These are phyloP conservation scores for Physella acuta DNA, from an alignment of 1,140 invertebrate species.

Conservation along the genomic window DNA sequence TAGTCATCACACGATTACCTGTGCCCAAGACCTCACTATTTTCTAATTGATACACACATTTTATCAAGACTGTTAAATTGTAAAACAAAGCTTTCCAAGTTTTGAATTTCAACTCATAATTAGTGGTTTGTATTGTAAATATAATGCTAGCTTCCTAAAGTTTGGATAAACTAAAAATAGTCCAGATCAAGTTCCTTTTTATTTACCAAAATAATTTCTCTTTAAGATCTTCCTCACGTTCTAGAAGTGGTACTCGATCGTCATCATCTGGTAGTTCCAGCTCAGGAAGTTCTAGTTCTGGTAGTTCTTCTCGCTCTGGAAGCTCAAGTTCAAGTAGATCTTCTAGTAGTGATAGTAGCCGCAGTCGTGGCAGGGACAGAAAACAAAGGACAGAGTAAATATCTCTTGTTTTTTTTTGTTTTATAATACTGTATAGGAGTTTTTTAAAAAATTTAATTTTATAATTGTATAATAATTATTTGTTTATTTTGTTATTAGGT, in stretches of 20 bases:
- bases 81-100: background rate
- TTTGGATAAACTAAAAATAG: background rate
- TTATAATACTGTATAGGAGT: too few species aligned
- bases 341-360: conserved; percentile 35
- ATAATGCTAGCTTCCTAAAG: background rate
- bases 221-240: conserved; percentile 33
- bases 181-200: background rate
- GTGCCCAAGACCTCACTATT: too few species aligned
- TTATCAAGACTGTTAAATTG: too few species aligned
- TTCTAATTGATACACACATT: background rate
- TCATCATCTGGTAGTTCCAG: conserved; percentile 43
- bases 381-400: conserved; percentile 25
- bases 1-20: too few species aligned
- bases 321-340: conserved; percentile 45
- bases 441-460: too few species aligned
- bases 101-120: background rate
- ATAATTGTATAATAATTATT: too few species aligned
- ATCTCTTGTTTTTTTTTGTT: background rate
- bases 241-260: conserved; percentile 39
- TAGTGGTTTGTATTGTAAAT: background rate
- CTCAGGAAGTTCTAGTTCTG: conserved; percentile 40
- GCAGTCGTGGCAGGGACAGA: conserved; percentile 20
- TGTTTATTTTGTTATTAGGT: too few species aligned
- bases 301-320: conserved; percentile 41
- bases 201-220: background rate